A percentile compares a stretch with the other conserved stretches of the same genome.
Conservation (phyloP, 2,113 vertebrate genomes). For the Rhinopomastus cyanomelas region DNA sequence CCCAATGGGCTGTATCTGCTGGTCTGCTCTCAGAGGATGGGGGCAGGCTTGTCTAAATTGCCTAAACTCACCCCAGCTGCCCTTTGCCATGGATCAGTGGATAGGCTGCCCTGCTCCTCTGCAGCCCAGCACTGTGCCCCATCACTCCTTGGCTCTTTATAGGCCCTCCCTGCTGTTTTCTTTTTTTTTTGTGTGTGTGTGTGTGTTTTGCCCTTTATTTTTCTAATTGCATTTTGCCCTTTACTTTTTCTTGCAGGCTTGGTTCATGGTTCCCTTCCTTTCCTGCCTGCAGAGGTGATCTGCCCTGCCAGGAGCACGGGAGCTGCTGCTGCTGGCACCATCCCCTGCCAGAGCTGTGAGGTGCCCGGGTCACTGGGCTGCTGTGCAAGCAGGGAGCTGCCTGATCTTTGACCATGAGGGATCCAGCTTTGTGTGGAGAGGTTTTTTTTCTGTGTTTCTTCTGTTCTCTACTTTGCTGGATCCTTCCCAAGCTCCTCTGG, state of each 20-base stretch:
- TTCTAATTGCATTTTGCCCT: not conserved
- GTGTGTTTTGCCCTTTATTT: not conserved
- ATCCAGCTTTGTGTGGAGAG: not conserved
- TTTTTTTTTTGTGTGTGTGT: too few relatives aligned
- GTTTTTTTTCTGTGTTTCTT: not conserved
- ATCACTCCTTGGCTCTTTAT: not conserved
- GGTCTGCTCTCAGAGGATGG: not conserved
- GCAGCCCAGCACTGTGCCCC: not conserved
- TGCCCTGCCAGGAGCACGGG: not conserved
- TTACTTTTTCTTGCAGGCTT: not conserved
- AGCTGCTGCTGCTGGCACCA: not conserved
- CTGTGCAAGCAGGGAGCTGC: not conserved
- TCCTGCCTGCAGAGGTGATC: not conserved
- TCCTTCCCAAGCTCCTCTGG: not conserved
- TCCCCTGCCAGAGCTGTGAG: not conserved
- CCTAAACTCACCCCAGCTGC: not conserved
- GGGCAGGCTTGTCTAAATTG: not conserved
- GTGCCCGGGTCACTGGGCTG: not conserved
- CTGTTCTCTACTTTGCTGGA: not conserved
- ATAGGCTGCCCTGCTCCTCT: not conserved
- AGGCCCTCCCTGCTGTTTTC: not conserved
- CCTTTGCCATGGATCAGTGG: rapidly evolving
- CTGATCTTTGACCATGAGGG: not conserved
- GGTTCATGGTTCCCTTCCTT: not conserved
- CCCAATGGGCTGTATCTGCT: not conserved